Base-by-base conservation (phyloP, 2,113 vertebrate species). In the Dryoscopus gambensis region DNA sequence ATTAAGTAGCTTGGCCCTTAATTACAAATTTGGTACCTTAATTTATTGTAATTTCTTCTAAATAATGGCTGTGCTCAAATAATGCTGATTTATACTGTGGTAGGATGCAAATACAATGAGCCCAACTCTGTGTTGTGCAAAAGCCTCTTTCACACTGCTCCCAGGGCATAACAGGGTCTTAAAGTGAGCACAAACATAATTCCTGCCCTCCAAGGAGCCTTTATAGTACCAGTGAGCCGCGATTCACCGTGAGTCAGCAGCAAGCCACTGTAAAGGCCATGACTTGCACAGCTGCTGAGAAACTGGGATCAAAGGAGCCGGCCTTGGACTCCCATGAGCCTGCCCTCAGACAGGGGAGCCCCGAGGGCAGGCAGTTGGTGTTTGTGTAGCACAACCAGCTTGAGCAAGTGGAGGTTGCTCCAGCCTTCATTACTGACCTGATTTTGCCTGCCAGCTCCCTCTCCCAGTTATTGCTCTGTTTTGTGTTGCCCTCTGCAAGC, bases 201-300 rank as follows among this genome's bases (percentile, higher is more conserved):
- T 93, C 67, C 95, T 94, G 90, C 90, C 79, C 90, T 96, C 71
- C 31, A 25, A 96, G 71, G 76, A 2, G 0, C 33, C 84, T 93
- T 79, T 93, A 40, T 79, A 50, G 68, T 4, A 52, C 83, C 63
- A 90, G 55, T 1, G 1, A 53, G 50, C 70, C 24, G 33, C 46
- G 85, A 90, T 93, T 94, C 86, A 59, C 53, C 42, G 0, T 92
- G 95, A 96, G 86, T 92, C 92, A 95, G 96, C 94, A 92, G 79
- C 88, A 31, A 90, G 85, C 12, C 10, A 52, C 13, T 77, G 7
- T 31, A 90, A 83, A 87, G 83, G 90, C 94, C 94, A 5, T 67
- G 88, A 93, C 95, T 96, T 70, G 90, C 59, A 70, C 92, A 97
- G 96, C 92, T 96, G 94, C 90, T 88, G 75, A 92, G 94, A 95